Base-by-base conservation (phyloP, 2,888 invertebrate genomes). In the Stenodera caucasica region DNA sequence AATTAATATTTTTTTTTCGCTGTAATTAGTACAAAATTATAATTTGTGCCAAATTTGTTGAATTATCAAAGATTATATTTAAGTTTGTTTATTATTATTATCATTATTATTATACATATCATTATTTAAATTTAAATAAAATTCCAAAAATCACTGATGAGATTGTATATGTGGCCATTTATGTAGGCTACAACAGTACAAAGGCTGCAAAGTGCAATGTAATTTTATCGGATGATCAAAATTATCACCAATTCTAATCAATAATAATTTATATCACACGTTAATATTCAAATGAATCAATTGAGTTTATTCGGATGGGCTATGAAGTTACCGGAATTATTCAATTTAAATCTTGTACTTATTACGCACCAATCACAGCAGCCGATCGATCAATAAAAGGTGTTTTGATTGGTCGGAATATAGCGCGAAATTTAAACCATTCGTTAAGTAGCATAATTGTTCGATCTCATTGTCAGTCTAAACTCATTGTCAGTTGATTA, bases 121-220 rank as follows among this genome's bases (percentile, higher is more conserved):
- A 29, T 21, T 56, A 54, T 40, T 56, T 61, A 53, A 66, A 55
- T n/a, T n/a, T n/a, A n/a, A n/a, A n/a, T n/a, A n/a, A n/a, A n/a
- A n/a, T n/a, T n/a, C n/a, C n/a, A n/a, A n/a, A n/a, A n/a, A n/a
- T n/a, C n/a, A n/a, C n/a, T n/a, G n/a, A 67, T 72, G 72, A 68
- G 69, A 70, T 70, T 70, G 71, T 69, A 57, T n/a, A 64, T 60
- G 65, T 55, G 69, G 66, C 70, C 71, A 59, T 69, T 71, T 72
- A 67, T 72, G 67, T 67, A 67, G 72, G 71, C 69, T 67, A n/a
- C n/a, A n/a, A 63, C 63, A 66, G 70, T 70, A 70, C 69, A 72
- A 72, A 77, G 78, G 77, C 77, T 77, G 75, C 73, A 68, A 73
- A 67, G 79, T 78, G 78, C 78, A 80, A 79, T 78, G 77, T 78